phyloP scores from a whole-genome alignment of 1,140 invertebrate genomes.

The Drosophila pandora region DNA sequence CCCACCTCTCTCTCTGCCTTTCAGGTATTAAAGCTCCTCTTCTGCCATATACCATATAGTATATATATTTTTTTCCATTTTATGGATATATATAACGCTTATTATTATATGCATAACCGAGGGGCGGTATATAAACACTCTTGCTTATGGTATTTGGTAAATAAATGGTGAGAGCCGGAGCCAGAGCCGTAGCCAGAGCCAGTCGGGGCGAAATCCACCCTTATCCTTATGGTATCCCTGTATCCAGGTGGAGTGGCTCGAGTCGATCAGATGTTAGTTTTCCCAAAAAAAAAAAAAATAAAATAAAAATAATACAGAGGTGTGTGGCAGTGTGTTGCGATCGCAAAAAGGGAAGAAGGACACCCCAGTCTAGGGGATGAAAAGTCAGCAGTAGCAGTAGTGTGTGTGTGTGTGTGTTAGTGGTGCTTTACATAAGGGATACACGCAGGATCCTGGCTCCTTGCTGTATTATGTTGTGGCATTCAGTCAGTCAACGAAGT shows the following conservation, averaged over 20 bases:
- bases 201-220: constrained; percentile 26
- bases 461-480: constrained; percentile 42
- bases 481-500: constrained; percentile 80
- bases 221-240: constrained; percentile 14
- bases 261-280: constrained; percentile 83
- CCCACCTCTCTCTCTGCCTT: not conserved
- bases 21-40: constrained; percentile 1
- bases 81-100: constrained; percentile 26
- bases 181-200: not conserved
- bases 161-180: constrained; percentile 4
- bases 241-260: constrained; percentile 25
- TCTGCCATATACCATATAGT: not conserved
- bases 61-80: not conserved
- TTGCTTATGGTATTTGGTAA: constrained; percentile 36
- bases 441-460: constrained; percentile 24
- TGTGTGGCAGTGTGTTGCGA: constrained; percentile 12
- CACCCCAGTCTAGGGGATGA: constrained; percentile 72
- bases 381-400: constrained; percentile 48
- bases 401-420: constrained; percentile 16
- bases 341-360: constrained; percentile 12
- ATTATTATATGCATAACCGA: constrained; percentile 27
- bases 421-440: constrained; percentile 61
- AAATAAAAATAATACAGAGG: constrained; percentile 28
- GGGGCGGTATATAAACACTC: constrained; percentile 74
- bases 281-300: constrained; percentile 66